Conservation (phyloP, 2,113 vertebrate genomes). For the Centropus unirufus region DNA sequence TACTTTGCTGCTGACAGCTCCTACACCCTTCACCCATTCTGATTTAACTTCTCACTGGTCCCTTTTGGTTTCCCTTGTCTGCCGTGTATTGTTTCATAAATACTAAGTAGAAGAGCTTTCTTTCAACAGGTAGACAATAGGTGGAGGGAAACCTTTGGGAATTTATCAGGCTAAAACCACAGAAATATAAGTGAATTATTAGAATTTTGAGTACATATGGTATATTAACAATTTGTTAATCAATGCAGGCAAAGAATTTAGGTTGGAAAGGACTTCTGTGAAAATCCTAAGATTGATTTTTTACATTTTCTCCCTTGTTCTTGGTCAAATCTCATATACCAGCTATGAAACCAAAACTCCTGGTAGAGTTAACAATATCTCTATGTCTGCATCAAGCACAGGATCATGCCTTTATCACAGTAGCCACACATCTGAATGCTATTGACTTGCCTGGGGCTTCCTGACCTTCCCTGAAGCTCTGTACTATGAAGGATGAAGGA, state of each 20-base stretch:
- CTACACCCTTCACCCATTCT: constrained; percentile 35
- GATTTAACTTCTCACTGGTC: not conserved
- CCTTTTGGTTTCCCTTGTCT: constrained; percentile 37
- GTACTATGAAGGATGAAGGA: not conserved
- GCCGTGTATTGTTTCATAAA: not conserved
- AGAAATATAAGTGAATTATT: not conserved
- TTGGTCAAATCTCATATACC: not conserved
- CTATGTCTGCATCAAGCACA: not conserved
- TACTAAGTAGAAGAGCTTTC: not conserved
- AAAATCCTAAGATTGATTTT: not conserved
- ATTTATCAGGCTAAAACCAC: not conserved
- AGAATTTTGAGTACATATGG: not conserved
- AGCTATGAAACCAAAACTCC: not conserved
- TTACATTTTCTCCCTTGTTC: not conserved
- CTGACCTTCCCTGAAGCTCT: not conserved
- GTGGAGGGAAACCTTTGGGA: not conserved
- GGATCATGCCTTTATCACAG: not conserved
- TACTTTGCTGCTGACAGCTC: constrained; percentile 37
- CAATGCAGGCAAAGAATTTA: not conserved
- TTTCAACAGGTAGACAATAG: not conserved
- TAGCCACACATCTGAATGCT: not conserved
- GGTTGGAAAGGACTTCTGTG: not conserved
- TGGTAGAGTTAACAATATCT: not conserved
- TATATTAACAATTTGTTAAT: not conserved
- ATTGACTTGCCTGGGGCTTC: not conserved